These are phyloP conservation scores for Telmatherina bonti DNA, from an alignment of 2,797 vertebrate species.

Conservation along the genomic window DNA sequence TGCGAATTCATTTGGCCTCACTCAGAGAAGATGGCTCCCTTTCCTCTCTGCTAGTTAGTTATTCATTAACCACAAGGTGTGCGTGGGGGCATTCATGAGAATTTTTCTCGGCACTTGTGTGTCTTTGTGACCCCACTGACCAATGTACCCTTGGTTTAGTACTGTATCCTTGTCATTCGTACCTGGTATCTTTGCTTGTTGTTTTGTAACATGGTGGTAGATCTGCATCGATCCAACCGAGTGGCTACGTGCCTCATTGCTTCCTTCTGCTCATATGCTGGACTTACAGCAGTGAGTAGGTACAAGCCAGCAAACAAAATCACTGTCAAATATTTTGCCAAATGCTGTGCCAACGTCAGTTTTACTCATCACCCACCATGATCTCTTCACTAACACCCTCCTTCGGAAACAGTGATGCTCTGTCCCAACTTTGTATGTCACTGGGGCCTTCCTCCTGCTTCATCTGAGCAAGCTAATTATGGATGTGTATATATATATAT, in stretches of 20 bases:
- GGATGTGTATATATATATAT: too few species aligned
- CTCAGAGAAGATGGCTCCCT: slow-evolving; percentile 84
- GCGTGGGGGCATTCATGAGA: slow-evolving; percentile 28
- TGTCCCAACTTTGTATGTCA: slow-evolving; percentile 46
- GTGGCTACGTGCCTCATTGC: not conserved
- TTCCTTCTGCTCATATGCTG: slow-evolving; percentile 13
- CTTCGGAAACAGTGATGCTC: slow-evolving; percentile 36
- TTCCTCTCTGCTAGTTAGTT: slow-evolving; percentile 79
- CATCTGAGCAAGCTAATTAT: slow-evolving; percentile 54
- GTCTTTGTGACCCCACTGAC: slow-evolving; percentile 34
- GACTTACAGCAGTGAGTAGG: slow-evolving; percentile 17
- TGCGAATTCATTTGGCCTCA: slow-evolving; percentile 85
- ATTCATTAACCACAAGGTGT: slow-evolving; percentile 78
- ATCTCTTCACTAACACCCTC: slow-evolving; percentile 56
- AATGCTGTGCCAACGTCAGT: slow-evolving; percentile 53
- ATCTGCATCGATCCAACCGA: slow-evolving; percentile 22
- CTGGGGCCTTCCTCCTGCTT: slow-evolving; percentile 18
- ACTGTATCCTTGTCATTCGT: slow-evolving; percentile 20
- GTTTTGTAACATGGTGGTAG: not conserved
- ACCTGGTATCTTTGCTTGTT: slow-evolving; percentile 7
- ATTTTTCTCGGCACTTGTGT: slow-evolving; percentile 17
- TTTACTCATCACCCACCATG: slow-evolving; percentile 60
- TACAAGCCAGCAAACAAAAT: slow-evolving; percentile 37
- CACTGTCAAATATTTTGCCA: slow-evolving; percentile 50
- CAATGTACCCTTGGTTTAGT: slow-evolving; percentile 32